Base-by-base conservation (phyloP, 1,140 invertebrate species). In the Brachionus sp. region DNA sequence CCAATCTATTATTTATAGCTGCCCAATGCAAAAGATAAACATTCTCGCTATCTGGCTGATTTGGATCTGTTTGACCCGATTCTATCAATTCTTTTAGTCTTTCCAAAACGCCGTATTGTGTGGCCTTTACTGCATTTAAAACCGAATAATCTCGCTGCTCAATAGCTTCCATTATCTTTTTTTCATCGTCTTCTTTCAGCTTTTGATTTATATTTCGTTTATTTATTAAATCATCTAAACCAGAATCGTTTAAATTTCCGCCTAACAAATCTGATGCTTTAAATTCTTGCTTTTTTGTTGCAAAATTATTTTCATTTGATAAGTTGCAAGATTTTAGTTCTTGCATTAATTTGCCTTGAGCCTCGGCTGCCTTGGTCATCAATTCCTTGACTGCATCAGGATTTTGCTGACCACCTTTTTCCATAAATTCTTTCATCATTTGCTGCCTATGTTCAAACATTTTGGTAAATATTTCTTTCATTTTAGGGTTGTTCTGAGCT, bases 11-110 rank as follows among this genome's bases (percentile, higher is more conserved):
- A 88, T 99, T 99, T 85, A 99, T 99, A 16, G 97, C 94, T 19
- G 97, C 97, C 97, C 97, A 99, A 87, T 99, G 97, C 0, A 99
- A 90, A n/a, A 99, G 89, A 2, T 96, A 90, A 84, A 90, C 90
- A 85, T 90, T 90, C 84, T 91, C 90, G 68, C 84, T 83, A 85
- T 91, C 90, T 84, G 87, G 87, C 42, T 85, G 77, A 84, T 90
- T 90, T 19, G 89, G 89, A 86, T 89, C 86, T 84, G 84, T 85
- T 5, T 88, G 95, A 89, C 95, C 93, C 88, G 93, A 94, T 86
- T 98, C 95, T 1, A 98, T 91, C 3, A 98, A 90, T 87, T 96
- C 93, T 84, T 92, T 92, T 19, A 95, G 93, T 85, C 95, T 90
- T 57, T 92, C 92, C 86, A 95, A 91, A 12, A 93, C 93, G 16